Evolutionary conservation across 2,113 vertebrate genomes (phyloP), one percentile per base, ranked within the genome.

Genomic region (Nothocercus julius): DNA sequence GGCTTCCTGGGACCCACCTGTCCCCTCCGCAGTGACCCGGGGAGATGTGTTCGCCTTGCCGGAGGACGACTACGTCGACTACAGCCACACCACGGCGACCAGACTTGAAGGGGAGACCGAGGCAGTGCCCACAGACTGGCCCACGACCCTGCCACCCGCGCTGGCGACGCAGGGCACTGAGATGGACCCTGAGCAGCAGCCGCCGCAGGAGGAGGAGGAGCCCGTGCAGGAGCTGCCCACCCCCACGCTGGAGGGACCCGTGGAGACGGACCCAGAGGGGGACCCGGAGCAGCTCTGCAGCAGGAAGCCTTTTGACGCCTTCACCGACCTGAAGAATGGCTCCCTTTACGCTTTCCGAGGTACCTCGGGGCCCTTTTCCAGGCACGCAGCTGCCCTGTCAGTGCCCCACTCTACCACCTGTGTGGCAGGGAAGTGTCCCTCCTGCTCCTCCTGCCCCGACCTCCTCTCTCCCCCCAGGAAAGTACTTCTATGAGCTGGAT

Each of bases 301-400:
- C 2, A 97, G 97, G 14, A 97, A 98, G 63, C 97, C 98, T 34
- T 99, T 99, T 28, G 97, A 99, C 1, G 98, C 99, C 40, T 99
- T 99, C 94, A 98, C 98, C 0, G 98, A 99, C 82, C 91, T 98
- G n/a, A 99, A 99, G 97, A 99, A 99, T 0, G 98, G 99, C 72
- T 99, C 99, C 74, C 68, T 99, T 82, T 99, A 98, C 0, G 99
- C 99, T 56, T 99, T 99, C 97, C 98, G 99, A 98, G 99, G 99
- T 99, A 97, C 87, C 95, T 6, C 0, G 0, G n/a, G 69, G 72
- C 36, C 40, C 20, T 82, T 81, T 44, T 11, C 49, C 5, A 1
- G 42, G 76, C 19, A 28, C 0, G 5, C 0, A 25, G 1, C 16
- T 69, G 64, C 34, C 2, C 0, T 0, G 0, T 5, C 2, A 10